Evolutionary conservation across 1,140 invertebrate genomes (phyloP), one percentile per base, ranked within the genome.

Genomic region (Geopemphigus sp.): DNA sequence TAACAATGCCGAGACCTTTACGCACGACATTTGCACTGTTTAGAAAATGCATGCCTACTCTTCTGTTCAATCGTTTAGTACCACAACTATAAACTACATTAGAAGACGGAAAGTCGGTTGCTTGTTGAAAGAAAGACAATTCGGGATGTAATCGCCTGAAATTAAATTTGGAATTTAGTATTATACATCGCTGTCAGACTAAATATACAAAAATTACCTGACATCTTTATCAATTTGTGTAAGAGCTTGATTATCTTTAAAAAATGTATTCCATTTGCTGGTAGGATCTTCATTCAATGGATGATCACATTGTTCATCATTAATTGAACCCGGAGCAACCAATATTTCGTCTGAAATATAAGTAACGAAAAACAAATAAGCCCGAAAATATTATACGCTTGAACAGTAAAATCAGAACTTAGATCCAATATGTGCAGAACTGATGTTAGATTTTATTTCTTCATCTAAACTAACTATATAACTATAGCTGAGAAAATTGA

Each of bases 201-300:
- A 8, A 29, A n/a, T 8, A 22, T 59, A 45, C 24, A 22, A 56
- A 68, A 59, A 82, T 81, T 85, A 91, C 91, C 95, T 90, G 24
- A 98, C 96, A 87, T 99, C 97, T 86, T 98, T 98, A 85, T 98
- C 96, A 83, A 99, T 98, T 89, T 99, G 96, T 74, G 96, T 85
- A 14, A 99, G 85, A 82, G 96, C 94, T 87, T 99, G 96, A 86
- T 98, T 98, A 84, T 99, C 96, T 86, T 95, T 96, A 85, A 98
- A 99, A 85, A 91, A 96, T 0, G 90, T 91, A 81, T 93, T 92
- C 97, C 97, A 99, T 80, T 95, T 92, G 83, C 95, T 97, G 81
- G 95, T 92, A 4, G 96, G 96, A 84, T 94, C 95, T 26, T 93
- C 91, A 86, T 94, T 98, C n/a, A 98, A 85, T 5, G 96, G 96